Evolutionary conservation across 2,113 vertebrate species (phyloP).

Genomic region (Anarhynchus alexandrinus): DNA sequence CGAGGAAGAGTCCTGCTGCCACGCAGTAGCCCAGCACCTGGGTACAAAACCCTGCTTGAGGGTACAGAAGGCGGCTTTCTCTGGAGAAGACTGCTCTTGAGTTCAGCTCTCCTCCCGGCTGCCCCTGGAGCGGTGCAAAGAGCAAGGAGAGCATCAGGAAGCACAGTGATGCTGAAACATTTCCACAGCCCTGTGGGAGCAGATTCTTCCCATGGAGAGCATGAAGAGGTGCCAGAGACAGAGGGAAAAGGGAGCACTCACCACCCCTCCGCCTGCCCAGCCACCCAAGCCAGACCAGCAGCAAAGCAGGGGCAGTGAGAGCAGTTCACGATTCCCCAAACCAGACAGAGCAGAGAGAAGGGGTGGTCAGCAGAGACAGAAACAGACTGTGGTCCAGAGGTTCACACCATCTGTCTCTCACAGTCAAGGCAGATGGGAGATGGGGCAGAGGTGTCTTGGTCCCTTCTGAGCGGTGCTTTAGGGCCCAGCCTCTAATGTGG

Average conservation of each 20-base stretch:
- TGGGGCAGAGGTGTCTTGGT: not conserved
- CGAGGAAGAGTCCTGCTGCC: not conserved
- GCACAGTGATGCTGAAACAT: not conserved
- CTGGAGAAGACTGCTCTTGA: not conserved
- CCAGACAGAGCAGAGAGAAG: not conserved
- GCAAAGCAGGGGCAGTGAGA: not conserved
- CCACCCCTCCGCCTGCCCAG: too few relatives aligned
- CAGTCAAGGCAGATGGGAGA: not conserved
- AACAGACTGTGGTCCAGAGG: not conserved
- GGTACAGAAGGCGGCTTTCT: not conserved
- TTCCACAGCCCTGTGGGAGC: not conserved
- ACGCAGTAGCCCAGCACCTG: not conserved
- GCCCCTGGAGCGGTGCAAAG: not conserved
- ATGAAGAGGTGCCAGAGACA: not conserved
- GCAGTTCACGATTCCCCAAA: accelerated
- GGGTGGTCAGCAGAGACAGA: accelerated
- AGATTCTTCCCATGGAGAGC: not conserved
- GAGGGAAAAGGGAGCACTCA: not conserved
- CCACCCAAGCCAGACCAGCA: not conserved
- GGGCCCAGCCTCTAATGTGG: not conserved
- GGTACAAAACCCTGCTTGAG: not conserved
- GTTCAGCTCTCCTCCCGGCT: not conserved
- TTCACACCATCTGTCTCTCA: not conserved
- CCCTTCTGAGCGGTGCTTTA: not conserved
- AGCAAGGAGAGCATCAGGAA: not conserved